Evolutionary conservation across 1,140 invertebrate genomes (phyloP).

Genomic region (Drosophila carrolli): DNA sequence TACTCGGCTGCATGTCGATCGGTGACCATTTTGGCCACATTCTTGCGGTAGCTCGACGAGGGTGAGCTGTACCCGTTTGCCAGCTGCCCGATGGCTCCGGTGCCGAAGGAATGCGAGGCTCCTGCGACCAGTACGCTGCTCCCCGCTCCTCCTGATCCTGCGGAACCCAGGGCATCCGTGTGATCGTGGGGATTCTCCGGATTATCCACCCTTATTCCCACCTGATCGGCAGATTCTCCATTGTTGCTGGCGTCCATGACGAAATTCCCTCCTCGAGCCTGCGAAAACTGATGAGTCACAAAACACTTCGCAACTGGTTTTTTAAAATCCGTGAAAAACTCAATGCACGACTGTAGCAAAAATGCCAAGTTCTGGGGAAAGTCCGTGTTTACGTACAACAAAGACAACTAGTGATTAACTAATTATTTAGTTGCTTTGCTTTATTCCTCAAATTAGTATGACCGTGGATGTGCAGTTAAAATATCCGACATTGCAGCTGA

Average conservation of each 20-base stretch:
- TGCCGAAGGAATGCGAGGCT: slow-evolving; percentile 39
- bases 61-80: slow-evolving; percentile 66
- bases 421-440: slow-evolving; percentile 11
- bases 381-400: slow-evolving; percentile 24
- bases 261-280: slow-evolving; percentile 50
- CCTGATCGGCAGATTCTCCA: slow-evolving; percentile 69
- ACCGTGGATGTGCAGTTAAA: background rate
- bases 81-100: slow-evolving; percentile 73
- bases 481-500: background rate
- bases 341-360: slow-evolving; percentile 13
- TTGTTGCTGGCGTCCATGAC: slow-evolving; percentile 60
- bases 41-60: slow-evolving; percentile 59
- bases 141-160: slow-evolving; percentile 1
- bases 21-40: slow-evolving; percentile 87
- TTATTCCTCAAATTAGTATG: slow-evolving; percentile 11
- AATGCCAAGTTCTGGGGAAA: slow-evolving; percentile 3
- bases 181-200: slow-evolving; percentile 60
- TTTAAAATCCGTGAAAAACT: slow-evolving; percentile 1
- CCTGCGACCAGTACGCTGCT: slow-evolving; percentile 20
- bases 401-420: slow-evolving; percentile 42
- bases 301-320: slow-evolving; percentile 34
- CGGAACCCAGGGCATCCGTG: slow-evolving; percentile 71
- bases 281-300: slow-evolving; percentile 68
- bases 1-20: slow-evolving; percentile 90
- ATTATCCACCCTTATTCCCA: slow-evolving; percentile 56